Evolutionary conservation across 30 jellyfish, hydroid and myxozoan species (phyloP).

Genomic region (Cassiopea xamachana): DNA sequence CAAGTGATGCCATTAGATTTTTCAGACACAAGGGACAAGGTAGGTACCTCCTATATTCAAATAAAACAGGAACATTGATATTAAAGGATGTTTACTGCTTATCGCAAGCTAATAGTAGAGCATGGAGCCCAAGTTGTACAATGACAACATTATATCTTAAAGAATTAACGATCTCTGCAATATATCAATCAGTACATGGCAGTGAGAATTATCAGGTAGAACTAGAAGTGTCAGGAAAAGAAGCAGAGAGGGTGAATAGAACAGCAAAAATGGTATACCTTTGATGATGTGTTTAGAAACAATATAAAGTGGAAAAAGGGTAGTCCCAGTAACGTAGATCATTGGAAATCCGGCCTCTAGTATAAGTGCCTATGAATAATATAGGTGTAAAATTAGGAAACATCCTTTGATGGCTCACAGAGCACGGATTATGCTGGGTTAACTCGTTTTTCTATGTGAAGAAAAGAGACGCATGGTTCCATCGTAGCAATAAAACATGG

Average conservation of each 20-base stretch:
- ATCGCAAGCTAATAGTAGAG: neutral
- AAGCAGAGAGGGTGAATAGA: neutral
- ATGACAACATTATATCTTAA: neutral
- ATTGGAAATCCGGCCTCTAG: no score
- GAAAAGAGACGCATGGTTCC: no score
- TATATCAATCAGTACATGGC: conserved; percentile 2
- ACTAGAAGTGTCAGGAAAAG: neutral
- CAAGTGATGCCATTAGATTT: neutral
- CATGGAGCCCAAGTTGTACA: neutral
- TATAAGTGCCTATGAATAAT: no score
- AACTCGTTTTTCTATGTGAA: no score
- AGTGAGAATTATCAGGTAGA: conserved; percentile 4
- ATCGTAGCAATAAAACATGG: no score
- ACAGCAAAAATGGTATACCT: neutral
- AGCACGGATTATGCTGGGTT: no score
- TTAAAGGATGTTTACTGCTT: neutral
- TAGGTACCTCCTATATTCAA: conserved; percentile 4
- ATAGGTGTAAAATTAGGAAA: no score
- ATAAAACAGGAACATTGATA: neutral
- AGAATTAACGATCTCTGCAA: conserved; percentile 1
- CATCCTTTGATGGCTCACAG: no score
- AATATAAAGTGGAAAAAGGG: no score
- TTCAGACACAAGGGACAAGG: conserved; percentile 6
- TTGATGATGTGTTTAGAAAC: no score
- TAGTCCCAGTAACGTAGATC: no score